Base-by-base conservation (phyloP, 2,888 invertebrate genomes). In the Aplocera efformata region DNA sequence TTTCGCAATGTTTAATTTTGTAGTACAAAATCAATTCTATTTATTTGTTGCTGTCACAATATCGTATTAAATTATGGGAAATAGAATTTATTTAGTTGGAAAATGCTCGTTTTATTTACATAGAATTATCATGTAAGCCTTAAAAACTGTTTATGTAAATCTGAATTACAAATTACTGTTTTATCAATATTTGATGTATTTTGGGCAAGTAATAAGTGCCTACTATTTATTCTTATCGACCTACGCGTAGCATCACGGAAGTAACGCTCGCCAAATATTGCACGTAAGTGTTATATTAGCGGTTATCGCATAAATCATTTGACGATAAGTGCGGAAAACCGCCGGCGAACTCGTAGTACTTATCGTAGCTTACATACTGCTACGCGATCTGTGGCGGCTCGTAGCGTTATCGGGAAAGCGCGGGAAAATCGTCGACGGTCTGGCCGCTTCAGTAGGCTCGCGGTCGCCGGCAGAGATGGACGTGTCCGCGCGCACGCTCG, bases 391-490 rank as follows among this genome's bases (percentile, higher is more conserved):
- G 44, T 42, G 47, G 25, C 44, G 31, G 43, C 47, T 52, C 67
- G 72, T 70, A 68, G 67, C 72, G 75, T 74, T 84, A 82, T 83
- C 82, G 84, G 83, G 71, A 85, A 88, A 86, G 78, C 84, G 86
- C 86, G 86, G 81, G 85, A 88, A 85, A 85, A 74, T 55, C 58
- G 63, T 25, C 57, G 54, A 42, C 63, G 60, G 45, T 61, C 50
- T 52, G 52, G 56, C 59, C 54, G 58, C 57, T 67, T 77, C 79
- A 88, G 88, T 88, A 75, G 77, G 79, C 79, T 78, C 77, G 79
- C 85, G 77, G 51, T 78, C 72, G 77, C 72, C 79, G 73, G 59
- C 58, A 72, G 78, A 74, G 57, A 88, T 86, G 88, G 80, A 72
- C 72, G 83, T 50, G 44, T 62, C 63, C 58, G 57, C 58, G 73